These are phyloP conservation scores for Scaptomyza polygonia DNA, from an alignment of 2,888 invertebrate species.

Conservation along the genomic window DNA sequence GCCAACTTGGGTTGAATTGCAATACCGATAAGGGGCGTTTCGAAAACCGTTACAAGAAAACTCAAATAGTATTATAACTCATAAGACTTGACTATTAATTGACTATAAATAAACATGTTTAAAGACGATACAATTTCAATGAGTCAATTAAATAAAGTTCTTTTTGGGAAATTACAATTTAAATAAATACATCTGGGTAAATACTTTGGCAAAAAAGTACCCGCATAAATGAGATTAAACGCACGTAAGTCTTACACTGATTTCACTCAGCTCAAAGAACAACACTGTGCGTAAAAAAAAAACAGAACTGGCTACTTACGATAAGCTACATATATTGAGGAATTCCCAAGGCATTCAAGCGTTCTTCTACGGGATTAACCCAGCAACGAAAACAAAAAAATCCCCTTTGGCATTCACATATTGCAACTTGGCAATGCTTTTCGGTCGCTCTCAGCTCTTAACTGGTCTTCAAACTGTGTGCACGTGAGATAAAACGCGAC, in stretches of 20 bases:
- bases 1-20: slow-evolving; percentile 30
- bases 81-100: too few species aligned
- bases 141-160: too few species aligned
- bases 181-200: too few species aligned
- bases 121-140: too few species aligned
- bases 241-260: neutral
- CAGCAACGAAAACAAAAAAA: slow-evolving; percentile 22
- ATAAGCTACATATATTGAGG: neutral
- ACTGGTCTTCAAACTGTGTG: slow-evolving; percentile 31
- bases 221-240: slow-evolving; percentile 6
- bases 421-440: slow-evolving; percentile 30
- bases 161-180: too few species aligned
- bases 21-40: slow-evolving; percentile 2
- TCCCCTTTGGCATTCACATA: slow-evolving; percentile 42
- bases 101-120: too few species aligned
- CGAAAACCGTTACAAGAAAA: neutral
- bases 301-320: neutral
- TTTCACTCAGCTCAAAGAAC: slow-evolving; percentile 15
- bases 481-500: slow-evolving; percentile 59
- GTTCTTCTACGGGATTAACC: slow-evolving; percentile 46
- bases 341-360: slow-evolving; percentile 31
- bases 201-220: neutral
- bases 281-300: slow-evolving; percentile 11
- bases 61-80: too few species aligned
- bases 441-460: slow-evolving; percentile 11